phyloP scores from a whole-genome alignment of 2,888 invertebrate species.

The Melanophora roralis region DNA sequence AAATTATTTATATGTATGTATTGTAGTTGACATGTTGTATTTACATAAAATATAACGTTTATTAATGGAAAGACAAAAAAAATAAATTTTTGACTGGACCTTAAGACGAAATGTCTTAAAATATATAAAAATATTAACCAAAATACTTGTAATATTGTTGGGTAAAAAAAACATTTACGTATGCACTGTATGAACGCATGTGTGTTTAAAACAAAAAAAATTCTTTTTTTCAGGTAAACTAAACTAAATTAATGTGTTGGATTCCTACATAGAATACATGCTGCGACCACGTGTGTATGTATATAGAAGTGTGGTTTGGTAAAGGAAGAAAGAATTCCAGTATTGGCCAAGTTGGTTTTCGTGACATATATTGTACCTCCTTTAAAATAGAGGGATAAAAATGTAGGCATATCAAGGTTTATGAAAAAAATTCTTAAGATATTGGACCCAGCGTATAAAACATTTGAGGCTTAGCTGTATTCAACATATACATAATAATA shows the following conservation, averaged over 20 bases:
- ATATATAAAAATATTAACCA: neutral
- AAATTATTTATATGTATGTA: conserved; percentile 10
- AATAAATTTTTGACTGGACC: too few species aligned
- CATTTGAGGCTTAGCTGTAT: conserved; percentile 69
- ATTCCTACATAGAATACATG: conserved; percentile 40
- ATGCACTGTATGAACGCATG: neutral
- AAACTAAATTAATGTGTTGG: conserved; percentile 33
- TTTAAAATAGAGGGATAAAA: neutral
- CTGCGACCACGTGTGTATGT: conserved; percentile 14
- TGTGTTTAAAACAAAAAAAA: too few species aligned
- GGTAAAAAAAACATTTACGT: conserved; percentile 11
- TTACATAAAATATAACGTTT: conserved; percentile 29
- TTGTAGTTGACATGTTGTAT: neutral
- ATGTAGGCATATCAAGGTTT: conserved; percentile 7
- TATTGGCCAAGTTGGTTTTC: too few species aligned
- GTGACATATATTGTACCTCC: too few species aligned
- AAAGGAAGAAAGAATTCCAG: too few species aligned
- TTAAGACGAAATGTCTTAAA: conserved; percentile 14
- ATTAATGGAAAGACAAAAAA: neutral
- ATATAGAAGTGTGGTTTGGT: neutral
- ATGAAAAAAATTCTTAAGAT: conserved; percentile 4
- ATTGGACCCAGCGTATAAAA: neutral
- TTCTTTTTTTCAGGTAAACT: neutral
- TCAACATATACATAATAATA: too few species aligned
- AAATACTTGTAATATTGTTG: conserved; percentile 34